Evolutionary conservation across 2,113 vertebrate species (phyloP).

Genomic region (Connochaetes taurinus): DNA sequence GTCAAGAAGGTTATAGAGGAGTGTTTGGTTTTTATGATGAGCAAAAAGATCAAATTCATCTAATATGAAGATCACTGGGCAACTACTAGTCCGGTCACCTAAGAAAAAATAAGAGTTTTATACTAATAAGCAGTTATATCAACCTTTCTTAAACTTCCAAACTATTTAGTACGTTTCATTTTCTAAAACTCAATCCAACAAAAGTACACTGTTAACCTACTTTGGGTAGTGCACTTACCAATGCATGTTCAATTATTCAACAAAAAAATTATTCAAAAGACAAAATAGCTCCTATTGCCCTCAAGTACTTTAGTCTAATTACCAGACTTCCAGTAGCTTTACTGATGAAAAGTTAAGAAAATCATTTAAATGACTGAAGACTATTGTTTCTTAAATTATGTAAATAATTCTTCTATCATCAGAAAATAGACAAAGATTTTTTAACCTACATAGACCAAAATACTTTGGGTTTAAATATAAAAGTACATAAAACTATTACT

Average conservation of each 20-base stretch:
- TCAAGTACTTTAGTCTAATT: neutral
- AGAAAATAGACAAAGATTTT: neutral
- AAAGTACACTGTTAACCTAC: neutral
- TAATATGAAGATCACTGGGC: conserved; percentile 91
- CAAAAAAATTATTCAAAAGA: neutral
- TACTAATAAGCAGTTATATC: neutral
- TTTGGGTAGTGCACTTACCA: neutral
- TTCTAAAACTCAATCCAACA: conserved; percentile 14
- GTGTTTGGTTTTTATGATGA: conserved; percentile 96
- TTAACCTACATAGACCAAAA: neutral
- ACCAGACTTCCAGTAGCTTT: neutral
- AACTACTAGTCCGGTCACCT: conserved; percentile 90
- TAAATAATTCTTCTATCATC: neutral
- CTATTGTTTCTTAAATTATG: neutral
- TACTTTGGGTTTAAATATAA: neutral
- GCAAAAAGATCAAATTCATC: conserved; percentile 98
- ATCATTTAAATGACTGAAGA: neutral
- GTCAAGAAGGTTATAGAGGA: conserved; percentile 97
- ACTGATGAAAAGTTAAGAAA: neutral
- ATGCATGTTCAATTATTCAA: neutral
- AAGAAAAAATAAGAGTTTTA: conserved; percentile 17
- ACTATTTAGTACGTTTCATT: neutral
- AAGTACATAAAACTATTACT: neutral
- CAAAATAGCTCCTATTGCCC: neutral
- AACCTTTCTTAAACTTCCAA: neutral